Percentiles rank a stretch among this genome's conserved stretches.
Conservation (phyloP, 2,797 vertebrate genomes). For the Chaunax sp. region DNA sequence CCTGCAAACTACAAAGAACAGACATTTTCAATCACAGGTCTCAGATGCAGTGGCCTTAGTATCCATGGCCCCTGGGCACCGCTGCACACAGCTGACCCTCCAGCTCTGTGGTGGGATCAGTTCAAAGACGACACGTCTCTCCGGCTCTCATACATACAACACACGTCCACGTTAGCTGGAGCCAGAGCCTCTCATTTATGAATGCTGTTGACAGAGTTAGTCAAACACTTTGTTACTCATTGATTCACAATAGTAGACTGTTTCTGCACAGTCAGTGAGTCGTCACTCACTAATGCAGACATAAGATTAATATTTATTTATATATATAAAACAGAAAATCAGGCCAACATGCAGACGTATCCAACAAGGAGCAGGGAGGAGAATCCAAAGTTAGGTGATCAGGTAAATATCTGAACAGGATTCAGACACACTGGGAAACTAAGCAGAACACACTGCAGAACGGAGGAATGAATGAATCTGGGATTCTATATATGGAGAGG, state of each 20-base stretch:
- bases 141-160: conserved; percentile 17
- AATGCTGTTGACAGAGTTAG: conserved; percentile 68
- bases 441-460: too few species aligned
- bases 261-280: conserved; percentile 62
- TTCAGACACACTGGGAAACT: too few species aligned
- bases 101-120: conserved; percentile 40
- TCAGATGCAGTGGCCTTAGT: conserved; percentile 51
- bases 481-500: too few species aligned
- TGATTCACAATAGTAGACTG: conserved; percentile 65
- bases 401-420: too few species aligned
- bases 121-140: conserved; percentile 52
- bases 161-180: conserved; percentile 5
- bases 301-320: conserved; percentile 73
- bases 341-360: too few species aligned
- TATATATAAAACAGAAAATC: conserved; percentile 66
- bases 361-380: too few species aligned
- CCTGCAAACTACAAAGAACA: conserved; percentile 62
- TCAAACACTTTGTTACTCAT: conserved; percentile 67
- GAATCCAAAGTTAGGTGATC: too few species aligned
- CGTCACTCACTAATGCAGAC: conserved; percentile 66
- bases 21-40: conserved; percentile 61
- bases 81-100: conserved; percentile 48
- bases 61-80: conserved; percentile 46
- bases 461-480: too few species aligned
- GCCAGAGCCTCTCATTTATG: conserved; percentile 35